Percentiles rank a stretch among this genome's conserved stretches.
Evolutionary conservation across 2,888 invertebrate species (phyloP).

Genomic region (Nymphalis urticae): DNA sequence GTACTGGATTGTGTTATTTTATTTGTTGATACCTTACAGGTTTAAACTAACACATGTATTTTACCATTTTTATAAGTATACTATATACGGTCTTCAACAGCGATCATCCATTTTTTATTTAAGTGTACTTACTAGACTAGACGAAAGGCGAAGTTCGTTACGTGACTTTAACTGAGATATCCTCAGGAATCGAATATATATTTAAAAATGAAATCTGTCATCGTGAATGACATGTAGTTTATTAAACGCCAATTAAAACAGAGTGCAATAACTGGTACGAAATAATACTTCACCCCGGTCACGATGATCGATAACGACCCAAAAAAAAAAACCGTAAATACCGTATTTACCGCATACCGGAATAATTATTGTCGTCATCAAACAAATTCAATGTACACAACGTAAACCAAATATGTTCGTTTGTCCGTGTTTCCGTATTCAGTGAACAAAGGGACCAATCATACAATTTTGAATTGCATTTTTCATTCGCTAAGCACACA

Average conservation of each 20-base stretch:
- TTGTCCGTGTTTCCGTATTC: conserved; percentile 37
- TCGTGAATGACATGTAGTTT: neutral
- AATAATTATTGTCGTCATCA: conserved; percentile 35
- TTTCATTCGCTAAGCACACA: conserved; percentile 44
- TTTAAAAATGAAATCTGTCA: too few relatives aligned
- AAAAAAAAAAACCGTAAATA: conserved; percentile 16
- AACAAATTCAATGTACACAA: conserved; percentile 33
- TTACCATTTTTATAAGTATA: too few relatives aligned
- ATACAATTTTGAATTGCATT: conserved; percentile 44
- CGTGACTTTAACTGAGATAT: neutral
- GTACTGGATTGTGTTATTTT: too few relatives aligned
- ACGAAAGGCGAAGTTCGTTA: too few relatives aligned
- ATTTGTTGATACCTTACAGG: too few relatives aligned
- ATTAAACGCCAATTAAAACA: conserved; percentile 1
- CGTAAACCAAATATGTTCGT: conserved; percentile 34
- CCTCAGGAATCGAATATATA: too few relatives aligned
- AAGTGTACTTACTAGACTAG: too few relatives aligned
- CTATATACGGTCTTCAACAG: too few relatives aligned
- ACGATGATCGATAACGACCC: conserved; percentile 18
- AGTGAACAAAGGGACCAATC: conserved; percentile 44
- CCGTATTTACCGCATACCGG: conserved; percentile 21
- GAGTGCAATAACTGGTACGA: conserved; percentile 1
- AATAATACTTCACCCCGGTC: conserved; percentile 1
- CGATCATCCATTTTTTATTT: too few relatives aligned
- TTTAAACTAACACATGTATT: too few relatives aligned